Evolutionary conservation across 2,797 vertebrate species (phyloP).

Genomic region (Enoplosus armatus): DNA sequence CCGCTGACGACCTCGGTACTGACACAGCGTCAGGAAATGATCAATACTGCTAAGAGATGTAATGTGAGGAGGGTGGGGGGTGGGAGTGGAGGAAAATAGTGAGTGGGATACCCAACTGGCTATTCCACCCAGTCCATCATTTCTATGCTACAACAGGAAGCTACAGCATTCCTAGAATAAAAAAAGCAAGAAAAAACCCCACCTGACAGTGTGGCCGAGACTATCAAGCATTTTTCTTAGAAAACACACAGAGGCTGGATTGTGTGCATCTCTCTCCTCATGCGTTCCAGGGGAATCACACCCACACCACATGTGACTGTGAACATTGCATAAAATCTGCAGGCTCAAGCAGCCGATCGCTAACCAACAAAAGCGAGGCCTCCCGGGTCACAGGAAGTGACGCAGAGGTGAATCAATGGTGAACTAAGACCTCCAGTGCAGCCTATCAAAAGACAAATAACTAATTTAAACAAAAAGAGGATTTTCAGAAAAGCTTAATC

Average conservation of each 20-base stretch:
- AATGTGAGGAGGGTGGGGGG: conserved; percentile 58
- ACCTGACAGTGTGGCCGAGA: conserved; percentile 37
- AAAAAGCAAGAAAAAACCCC: too few species aligned
- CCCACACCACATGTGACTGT: conserved; percentile 59
- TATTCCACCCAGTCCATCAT: background rate
- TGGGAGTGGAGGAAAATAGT: background rate
- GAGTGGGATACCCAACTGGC: background rate
- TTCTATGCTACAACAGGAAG: conserved; percentile 57
- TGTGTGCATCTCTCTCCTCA: conserved; percentile 49
- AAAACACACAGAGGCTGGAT: conserved; percentile 59
- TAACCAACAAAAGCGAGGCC: conserved; percentile 40
- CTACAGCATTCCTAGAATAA: conserved; percentile 7
- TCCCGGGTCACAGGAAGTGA: conserved; percentile 59
- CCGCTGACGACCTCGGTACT: conserved; percentile 73
- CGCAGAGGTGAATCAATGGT: conserved; percentile 23
- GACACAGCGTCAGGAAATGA: conserved; percentile 82
- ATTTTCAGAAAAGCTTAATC: background rate
- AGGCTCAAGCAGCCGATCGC: conserved; percentile 41
- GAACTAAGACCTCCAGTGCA: conserved; percentile 21
- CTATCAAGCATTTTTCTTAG: conserved; percentile 35
- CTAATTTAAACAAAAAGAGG: background rate
- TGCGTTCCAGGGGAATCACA: conserved; percentile 57
- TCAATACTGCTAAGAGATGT: conserved; percentile 79
- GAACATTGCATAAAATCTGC: conserved; percentile 50
- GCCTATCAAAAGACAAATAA: conserved; percentile 5